Evolutionary conservation across 2,113 vertebrate genomes (phyloP).

Genomic region (Hypomesus transpacificus): DNA sequence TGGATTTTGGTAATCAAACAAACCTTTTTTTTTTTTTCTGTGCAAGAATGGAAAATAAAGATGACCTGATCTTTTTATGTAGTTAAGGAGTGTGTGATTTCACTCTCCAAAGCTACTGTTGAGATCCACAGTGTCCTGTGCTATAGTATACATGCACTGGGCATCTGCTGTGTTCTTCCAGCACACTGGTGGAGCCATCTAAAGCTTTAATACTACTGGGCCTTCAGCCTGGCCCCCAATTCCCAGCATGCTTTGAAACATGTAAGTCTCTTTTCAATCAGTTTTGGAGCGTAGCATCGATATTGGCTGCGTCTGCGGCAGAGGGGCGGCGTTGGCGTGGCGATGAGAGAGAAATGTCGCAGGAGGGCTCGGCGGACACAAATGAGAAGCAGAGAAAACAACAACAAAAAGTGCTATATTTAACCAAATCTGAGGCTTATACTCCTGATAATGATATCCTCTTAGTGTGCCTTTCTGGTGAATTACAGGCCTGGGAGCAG

Average conservation of each 20-base stretch:
- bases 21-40: no score
- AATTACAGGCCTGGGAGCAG: constrained; percentile 66
- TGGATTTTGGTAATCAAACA: no score
- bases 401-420: constrained; percentile 71
- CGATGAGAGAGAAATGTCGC: constrained; percentile 66
- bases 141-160: constrained; percentile 33
- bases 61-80: no score
- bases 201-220: constrained; percentile 71
- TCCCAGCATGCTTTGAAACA: constrained; percentile 80
- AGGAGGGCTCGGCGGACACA: constrained; percentile 67
- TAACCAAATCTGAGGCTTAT: constrained; percentile 79
- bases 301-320: constrained; percentile 72
- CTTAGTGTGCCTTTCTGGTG: constrained; percentile 68
- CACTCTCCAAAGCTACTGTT: no score
- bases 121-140: constrained; percentile 19
- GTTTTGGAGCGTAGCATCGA: constrained; percentile 73
- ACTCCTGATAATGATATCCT: constrained; percentile 79
- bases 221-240: constrained; percentile 70
- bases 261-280: constrained; percentile 78
- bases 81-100: no score
- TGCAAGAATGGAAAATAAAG: no score
- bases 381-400: constrained; percentile 67
- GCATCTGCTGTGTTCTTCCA: constrained; percentile 64
- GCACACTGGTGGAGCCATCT: constrained; percentile 66
- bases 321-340: constrained; percentile 72